Evolutionary conservation across 1,140 invertebrate genomes (phyloP), one percentile per base, ranked within the genome.

Genomic region (Caerostris extrusa): DNA sequence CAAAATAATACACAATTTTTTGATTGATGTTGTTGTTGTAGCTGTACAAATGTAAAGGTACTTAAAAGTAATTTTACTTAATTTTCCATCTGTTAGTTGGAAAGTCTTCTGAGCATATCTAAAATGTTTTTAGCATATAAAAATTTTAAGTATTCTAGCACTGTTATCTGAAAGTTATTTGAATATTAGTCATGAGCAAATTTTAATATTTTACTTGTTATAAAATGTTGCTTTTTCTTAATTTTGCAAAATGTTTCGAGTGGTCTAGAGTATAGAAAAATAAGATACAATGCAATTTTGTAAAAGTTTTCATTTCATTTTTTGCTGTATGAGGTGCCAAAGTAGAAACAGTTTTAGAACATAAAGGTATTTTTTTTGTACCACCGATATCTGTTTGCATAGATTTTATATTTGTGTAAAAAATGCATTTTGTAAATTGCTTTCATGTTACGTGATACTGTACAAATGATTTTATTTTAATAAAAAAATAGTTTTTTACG

Each of bases 101-200:
- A 34, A 87, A 87, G 58, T 50, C 85, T 87, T 87, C 85, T 87
- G 85, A 87, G 85, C 60, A 87, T 64, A 87, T 87, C 85, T 64
- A 87, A 87, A 87, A 87, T 64, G 34, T 57, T 85, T 57, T 58
- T 83, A n/a, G 17, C n/a, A 34, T 34, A 64, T 14, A 64, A 10
- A 64, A 34, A 7, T 77, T 5, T 77, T 77, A 19, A 34, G 71
- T 77, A 77, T 19, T 77, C 8, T 34, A 34, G n/a, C 4, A 6
- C 34, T 34, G 34, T 34, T 34, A 34, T 34, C 34, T 34, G 34
- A 34, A 34, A 34, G 34, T 34, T 34, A 34, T 34, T 34, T 34
- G 0, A 34, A 34, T 34, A 34, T 34, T 34, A 34, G 34, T 34
- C 2, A 2, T 34, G 34, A 34, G 34, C 34, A 34, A 34, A 34